Evolutionary conservation across 1,140 invertebrate species (phyloP).

Genomic region (Megathymus violae): DNA sequence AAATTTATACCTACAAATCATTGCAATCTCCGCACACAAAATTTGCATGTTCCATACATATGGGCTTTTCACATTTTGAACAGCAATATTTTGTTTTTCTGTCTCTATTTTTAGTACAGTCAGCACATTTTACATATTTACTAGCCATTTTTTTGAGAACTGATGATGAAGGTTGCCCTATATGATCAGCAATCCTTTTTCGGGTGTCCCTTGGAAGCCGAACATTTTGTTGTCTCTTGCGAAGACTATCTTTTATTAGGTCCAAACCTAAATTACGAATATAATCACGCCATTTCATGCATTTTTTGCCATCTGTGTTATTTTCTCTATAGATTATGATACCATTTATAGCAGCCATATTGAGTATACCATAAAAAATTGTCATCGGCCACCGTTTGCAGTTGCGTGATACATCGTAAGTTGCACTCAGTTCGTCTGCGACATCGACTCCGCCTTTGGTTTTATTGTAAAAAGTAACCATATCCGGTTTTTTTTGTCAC

Average conservation of each 20-base stretch:
- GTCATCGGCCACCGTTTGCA: constrained; percentile 50
- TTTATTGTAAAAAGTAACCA: constrained; percentile 5
- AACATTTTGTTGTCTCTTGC: too few species aligned
- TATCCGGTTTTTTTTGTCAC: constrained; percentile 54
- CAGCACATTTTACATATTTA: too few species aligned
- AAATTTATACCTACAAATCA: too few species aligned
- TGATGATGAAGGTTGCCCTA: too few species aligned
- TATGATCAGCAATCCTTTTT: neutral
- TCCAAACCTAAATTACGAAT: constrained; percentile 27
- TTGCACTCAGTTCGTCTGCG: constrained; percentile 39
- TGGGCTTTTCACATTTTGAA: constrained; percentile 2
- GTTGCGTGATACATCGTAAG: constrained; percentile 50
- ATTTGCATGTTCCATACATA: constrained; percentile 10
- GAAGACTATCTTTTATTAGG: too few species aligned
- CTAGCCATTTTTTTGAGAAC: too few species aligned
- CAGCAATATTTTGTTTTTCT: constrained; percentile 1
- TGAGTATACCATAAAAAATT: constrained; percentile 57
- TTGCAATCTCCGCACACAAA: too few species aligned
- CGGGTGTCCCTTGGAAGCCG: neutral
- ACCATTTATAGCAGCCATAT: constrained; percentile 58
- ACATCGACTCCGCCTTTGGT: constrained; percentile 33
- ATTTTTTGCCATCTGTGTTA: neutral
- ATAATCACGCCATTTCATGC: constrained; percentile 13
- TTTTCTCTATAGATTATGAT: constrained; percentile 33
- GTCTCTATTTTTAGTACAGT: constrained; percentile 6